Evolutionary conservation across 2,113 vertebrate species (phyloP), one percentile per base, ranked within the genome.

Genomic region (Passer montanus): DNA sequence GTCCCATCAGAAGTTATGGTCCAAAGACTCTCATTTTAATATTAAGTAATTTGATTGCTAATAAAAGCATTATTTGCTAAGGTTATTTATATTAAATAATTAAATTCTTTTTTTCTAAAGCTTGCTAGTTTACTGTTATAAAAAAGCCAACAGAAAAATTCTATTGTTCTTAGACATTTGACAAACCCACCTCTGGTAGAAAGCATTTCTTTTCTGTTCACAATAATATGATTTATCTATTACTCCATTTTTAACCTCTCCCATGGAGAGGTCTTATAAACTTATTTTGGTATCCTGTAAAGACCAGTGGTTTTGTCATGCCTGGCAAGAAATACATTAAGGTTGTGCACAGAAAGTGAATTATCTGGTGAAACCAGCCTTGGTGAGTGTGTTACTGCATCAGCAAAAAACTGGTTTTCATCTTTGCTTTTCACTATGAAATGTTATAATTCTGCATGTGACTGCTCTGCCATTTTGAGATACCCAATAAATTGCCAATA

Each of bases 371-470:
- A 64, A 63, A 4, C 7, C 17, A 43, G 30, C 11, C 33, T 64
- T 30, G 15, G 17, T 19, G 2, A 52, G 7, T 55, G 31, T 20
- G 9, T 50, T 22, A 53, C 9, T 37, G 22, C 11, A 79, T 35
- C 3, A 5, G 26, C 27, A 58, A 83, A 79, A 85, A 43, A 0
- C 4, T n/a, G 10, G 19, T 16, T 81, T 86, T 37, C 27, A 30
- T 37, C 44, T 64, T 83, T 60, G 15, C 7, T 76, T 87, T 68
- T 47, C 0, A 0, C 52, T 43, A 1, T 15, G 26, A 58, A 50
- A 23, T 44, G 2, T 47, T 50, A 5, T 46, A 13, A 21, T 33
- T 60, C 62, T 44, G 55, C 39, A 7, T 35, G 47, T 55, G 35
- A 47, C 35, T 35, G 20, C 6, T 62, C 37, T 89, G 33, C 21